A percentile compares a stretch with the other conserved stretches of the same genome.
Conservation (phyloP, 1,140 invertebrate genomes). For the Scaptomyza graminum region DNA sequence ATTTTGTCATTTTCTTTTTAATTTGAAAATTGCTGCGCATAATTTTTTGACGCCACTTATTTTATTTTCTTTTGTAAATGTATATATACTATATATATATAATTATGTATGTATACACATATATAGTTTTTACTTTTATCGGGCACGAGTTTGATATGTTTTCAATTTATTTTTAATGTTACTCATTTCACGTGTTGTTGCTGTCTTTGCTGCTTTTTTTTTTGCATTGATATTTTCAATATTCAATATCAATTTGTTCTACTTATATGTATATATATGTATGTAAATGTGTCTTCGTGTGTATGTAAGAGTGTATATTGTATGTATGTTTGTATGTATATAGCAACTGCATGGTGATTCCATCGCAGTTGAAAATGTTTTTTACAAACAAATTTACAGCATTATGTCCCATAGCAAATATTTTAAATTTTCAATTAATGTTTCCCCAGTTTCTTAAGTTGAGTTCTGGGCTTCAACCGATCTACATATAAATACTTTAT, state of each 20-base stretch:
- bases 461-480: conserved; percentile 29
- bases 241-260: conserved; percentile 72
- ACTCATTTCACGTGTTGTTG: conserved; percentile 49
- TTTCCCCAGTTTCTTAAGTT: conserved; percentile 17
- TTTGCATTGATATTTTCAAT: conserved; percentile 68
- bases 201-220: conserved; percentile 9
- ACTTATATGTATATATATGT: conserved; percentile 63
- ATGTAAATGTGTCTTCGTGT: conserved; percentile 41
- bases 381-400: conserved; percentile 50
- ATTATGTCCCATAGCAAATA: conserved; percentile 12
- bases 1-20: conserved; percentile 16
- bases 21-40: conserved; percentile 66
- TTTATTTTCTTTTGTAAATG: neutral
- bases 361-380: conserved; percentile 21
- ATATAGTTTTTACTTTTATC: conserved; percentile 63
- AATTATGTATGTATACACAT: conserved; percentile 40
- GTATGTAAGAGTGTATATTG: conserved; percentile 34
- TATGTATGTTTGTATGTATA: conserved; percentile 12
- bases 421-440: conserved; percentile 8
- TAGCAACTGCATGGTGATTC: conserved; percentile 2
- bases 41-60: conserved; percentile 57
- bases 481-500: conserved; percentile 51
- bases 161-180: conserved; percentile 66
- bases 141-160: conserved; percentile 84
- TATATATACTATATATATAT: conserved; percentile 22